Evolutionary conservation across 2,113 vertebrate genomes (phyloP).

Genomic region (Sinocyclocheilus maitianheensis): DNA sequence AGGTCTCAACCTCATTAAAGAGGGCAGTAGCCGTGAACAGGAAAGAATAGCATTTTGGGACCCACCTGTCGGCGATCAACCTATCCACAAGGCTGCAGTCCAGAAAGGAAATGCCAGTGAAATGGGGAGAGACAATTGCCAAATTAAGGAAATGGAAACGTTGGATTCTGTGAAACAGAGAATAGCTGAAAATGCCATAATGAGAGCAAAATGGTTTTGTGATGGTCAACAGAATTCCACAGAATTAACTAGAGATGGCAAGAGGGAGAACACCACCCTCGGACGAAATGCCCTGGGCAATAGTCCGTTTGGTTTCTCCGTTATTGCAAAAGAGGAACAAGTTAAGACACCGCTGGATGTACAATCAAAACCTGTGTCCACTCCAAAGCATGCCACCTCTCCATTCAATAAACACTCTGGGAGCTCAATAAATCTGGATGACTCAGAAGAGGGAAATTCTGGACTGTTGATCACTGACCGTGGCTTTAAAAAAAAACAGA

Average conservation of each 20-base stretch:
- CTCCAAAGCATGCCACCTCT: neutral
- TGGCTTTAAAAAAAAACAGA: slow-evolving; percentile 60
- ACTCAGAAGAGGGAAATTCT: slow-evolving; percentile 37
- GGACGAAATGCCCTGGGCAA: neutral
- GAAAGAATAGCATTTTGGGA: slow-evolving; percentile 24
- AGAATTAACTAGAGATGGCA: neutral
- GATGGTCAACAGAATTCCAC: slow-evolving; percentile 20
- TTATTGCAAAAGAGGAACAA: slow-evolving; percentile 4
- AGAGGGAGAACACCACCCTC: neutral
- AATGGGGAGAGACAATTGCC: neutral
- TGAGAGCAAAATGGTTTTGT: slow-evolving; percentile 62
- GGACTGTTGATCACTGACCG: slow-evolving; percentile 43
- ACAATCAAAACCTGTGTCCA: neutral
- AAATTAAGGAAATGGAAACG: slow-evolving; percentile 20
- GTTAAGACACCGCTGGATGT: neutral
- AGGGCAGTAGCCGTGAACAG: slow-evolving; percentile 28
- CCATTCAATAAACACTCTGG: neutral
- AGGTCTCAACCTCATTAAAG: slow-evolving; percentile 9
- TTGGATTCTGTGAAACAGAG: slow-evolving; percentile 55
- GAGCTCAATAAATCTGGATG: neutral
- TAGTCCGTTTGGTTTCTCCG: neutral
- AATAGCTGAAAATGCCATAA: slow-evolving; percentile 62
- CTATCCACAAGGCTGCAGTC: neutral
- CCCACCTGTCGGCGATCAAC: slow-evolving; percentile 23
- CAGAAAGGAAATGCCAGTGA: slow-evolving; percentile 2